Conservation (phyloP, 2,113 vertebrate genomes). For the Struthio camelus region DNA sequence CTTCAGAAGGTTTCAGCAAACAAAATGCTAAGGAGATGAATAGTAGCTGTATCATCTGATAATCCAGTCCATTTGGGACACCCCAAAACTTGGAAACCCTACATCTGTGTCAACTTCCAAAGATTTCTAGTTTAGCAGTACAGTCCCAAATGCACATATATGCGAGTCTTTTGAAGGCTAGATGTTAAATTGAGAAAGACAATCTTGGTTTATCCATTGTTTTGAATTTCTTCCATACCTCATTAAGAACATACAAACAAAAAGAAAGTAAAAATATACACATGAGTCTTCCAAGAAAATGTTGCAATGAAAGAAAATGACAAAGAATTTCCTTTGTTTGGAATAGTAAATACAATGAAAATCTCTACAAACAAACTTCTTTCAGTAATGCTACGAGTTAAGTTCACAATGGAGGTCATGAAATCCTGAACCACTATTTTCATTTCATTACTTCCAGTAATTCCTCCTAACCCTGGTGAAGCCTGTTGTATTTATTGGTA, state of each 20-base stretch:
- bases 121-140: neutral
- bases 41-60: neutral
- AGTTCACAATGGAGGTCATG: neutral
- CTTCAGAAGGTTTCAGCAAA: neutral
- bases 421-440: neutral
- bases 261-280: conserved; percentile 54
- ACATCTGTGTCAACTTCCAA: neutral
- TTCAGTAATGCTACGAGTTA: neutral
- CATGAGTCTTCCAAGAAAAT: conserved; percentile 30
- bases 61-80: neutral
- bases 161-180: neutral
- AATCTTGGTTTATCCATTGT: neutral
- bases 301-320: neutral
- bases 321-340: conserved; percentile 57
- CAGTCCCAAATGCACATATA: neutral
- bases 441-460: neutral
- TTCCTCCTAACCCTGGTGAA: neutral
- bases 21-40: neutral
- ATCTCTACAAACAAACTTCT: conserved; percentile 43
- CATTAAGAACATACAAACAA: neutral
- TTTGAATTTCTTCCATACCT: conserved; percentile 17
- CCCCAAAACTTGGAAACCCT: neutral
- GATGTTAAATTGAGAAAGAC: neutral
- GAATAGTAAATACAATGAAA: conserved; percentile 20
- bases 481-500: neutral